These are phyloP conservation scores for Pantelozetes paolii DNA, from an alignment of 2,888 invertebrate species.

Conservation along the genomic window DNA sequence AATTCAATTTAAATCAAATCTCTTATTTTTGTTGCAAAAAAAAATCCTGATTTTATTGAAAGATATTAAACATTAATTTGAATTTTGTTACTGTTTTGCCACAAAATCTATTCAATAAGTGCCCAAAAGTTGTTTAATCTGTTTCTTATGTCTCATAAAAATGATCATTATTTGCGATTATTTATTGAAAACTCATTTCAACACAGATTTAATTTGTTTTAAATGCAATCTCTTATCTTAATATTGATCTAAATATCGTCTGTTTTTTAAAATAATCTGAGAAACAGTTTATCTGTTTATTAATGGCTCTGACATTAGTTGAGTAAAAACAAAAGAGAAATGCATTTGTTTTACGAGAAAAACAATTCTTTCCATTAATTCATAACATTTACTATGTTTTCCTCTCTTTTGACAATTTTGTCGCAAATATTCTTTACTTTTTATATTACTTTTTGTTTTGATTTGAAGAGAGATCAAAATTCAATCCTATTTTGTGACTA, in stretches of 20 bases:
- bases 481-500: neutral
- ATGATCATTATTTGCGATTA: neutral
- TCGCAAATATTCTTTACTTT: neutral
- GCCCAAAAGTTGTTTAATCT: neutral
- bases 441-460: neutral
- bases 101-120: too few relatives aligned
- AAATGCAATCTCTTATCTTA: neutral
- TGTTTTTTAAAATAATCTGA: neutral
- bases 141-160: neutral
- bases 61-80: too few relatives aligned
- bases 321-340: neutral
- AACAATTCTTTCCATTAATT: neutral
- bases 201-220: neutral
- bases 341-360: neutral
- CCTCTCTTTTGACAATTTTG: neutral
- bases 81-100: too few relatives aligned
- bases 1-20: too few relatives aligned
- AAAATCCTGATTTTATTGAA: too few relatives aligned
- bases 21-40: too few relatives aligned
- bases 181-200: neutral
- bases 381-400: neutral
- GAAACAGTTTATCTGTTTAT: neutral
- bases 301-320: constrained; percentile 12
- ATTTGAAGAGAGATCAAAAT: neutral
- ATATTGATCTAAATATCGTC: neutral